Evolutionary conservation across 2,113 vertebrate genomes (phyloP), one percentile per base, ranked within the genome.

Genomic region (Mionectes macconnelli): DNA sequence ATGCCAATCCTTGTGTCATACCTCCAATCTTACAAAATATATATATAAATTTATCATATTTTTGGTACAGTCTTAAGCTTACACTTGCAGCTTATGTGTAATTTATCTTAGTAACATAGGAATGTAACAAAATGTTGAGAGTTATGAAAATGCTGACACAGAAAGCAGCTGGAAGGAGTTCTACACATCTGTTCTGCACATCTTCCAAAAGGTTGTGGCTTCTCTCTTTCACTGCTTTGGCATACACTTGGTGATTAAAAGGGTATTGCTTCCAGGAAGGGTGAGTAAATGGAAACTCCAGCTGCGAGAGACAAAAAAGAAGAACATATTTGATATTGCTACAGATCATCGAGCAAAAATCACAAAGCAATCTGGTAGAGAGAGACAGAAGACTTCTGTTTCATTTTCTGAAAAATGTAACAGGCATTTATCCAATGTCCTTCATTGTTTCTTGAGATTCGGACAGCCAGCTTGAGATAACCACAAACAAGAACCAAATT

Each of bases 381-480:
- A 87, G 70, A 96, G 83, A 97, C 95, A 97, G 95, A 96, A 94
- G 94, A 92, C 86, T 86, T 95, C 86, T 97, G 95, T 95, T 90
- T 90, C 93, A 93, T 84, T 80, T 93, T 90, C 79, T 90, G 90
- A 94, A 94, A 94, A 96, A 93, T 87, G 59, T 67, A 77, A 44
- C 55, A 69, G 68, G 82, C 82, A 24, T 73, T 94, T 84, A 94
- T 79, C 86, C 94, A 1, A 74, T 95, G 96, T 90, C 94, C 92
- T 92, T 93, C 42, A 93, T 90, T 96, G 90, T 86, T 89, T 74
- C 89, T 89, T 74, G 60, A 90, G 52, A 86, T 94, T 88, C 74
- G 76, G 92, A 86, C 37, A 77, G 92, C 42, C 95, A 92, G 59
- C 47, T 93, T 95, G 94, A 94, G 92, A 97, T 81, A 96, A 97